These are phyloP conservation scores for Phocides pigmalion DNA, from an alignment of 1,140 invertebrate species.

Conservation along the genomic window DNA sequence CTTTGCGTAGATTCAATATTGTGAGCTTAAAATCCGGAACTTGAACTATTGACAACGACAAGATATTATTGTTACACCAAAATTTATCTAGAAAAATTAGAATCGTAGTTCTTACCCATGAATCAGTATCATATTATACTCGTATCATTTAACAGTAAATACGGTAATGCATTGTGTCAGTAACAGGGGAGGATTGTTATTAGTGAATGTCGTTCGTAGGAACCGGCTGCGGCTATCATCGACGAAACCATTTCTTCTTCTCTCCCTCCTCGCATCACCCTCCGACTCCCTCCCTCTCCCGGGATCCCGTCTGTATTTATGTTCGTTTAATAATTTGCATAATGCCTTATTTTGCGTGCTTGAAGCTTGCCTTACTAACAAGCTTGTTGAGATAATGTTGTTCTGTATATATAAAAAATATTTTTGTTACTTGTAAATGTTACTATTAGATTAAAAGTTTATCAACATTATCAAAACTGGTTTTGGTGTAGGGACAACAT, in stretches of 20 bases:
- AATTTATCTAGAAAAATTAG: slow-evolving; percentile 27
- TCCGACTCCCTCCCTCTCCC: slow-evolving; percentile 55
- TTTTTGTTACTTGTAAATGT: not conserved
- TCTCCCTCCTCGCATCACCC: slow-evolving; percentile 61
- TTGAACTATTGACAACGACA: slow-evolving; percentile 28
- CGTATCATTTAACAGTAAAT: slow-evolving; percentile 7
- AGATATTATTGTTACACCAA: slow-evolving; percentile 6
- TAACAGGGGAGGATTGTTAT: slow-evolving; percentile 22
- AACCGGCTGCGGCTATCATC: slow-evolving; percentile 82
- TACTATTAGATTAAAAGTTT: too few species aligned
- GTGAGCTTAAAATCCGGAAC: slow-evolving; percentile 54
- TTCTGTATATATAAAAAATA: not conserved
- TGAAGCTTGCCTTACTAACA: slow-evolving; percentile 56
- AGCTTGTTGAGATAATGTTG: slow-evolving; percentile 52
- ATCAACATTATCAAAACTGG: slow-evolving; percentile 35
- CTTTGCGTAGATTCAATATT: slow-evolving; percentile 74
- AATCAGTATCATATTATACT: slow-evolving; percentile 2
- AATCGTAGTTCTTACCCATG: slow-evolving; percentile 5
- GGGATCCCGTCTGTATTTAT: slow-evolving; percentile 64
- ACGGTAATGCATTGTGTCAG: slow-evolving; percentile 20
- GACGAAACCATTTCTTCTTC: slow-evolving; percentile 69
- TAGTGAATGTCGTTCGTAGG: slow-evolving; percentile 59
- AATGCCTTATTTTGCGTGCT: slow-evolving; percentile 50
- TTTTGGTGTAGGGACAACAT: slow-evolving; percentile 4
- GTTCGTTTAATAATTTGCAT: slow-evolving; percentile 64